Evolutionary conservation across 2,888 invertebrate genomes (phyloP).

Genomic region (Cheilosia variabilis): DNA sequence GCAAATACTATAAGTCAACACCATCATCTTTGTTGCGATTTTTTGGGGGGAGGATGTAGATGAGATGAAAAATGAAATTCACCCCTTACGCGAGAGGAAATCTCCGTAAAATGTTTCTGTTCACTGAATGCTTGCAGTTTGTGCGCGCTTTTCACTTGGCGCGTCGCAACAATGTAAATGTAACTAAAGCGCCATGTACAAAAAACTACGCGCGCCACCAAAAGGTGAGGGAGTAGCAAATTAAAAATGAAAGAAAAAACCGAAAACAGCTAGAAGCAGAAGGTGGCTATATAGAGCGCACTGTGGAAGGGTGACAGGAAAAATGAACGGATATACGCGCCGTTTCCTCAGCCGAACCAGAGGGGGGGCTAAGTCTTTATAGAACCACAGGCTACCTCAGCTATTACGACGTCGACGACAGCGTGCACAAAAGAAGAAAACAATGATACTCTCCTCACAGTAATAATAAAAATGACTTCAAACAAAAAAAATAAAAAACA

Average conservation of each 20-base stretch:
- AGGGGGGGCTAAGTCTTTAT: conserved; percentile 65
- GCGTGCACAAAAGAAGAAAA: conserved; percentile 72
- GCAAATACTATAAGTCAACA: conserved; percentile 75
- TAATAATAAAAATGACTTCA: conserved; percentile 78
- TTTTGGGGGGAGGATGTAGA: conserved; percentile 30
- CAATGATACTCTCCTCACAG: conserved; percentile 70
- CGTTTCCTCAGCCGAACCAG: conserved; percentile 54
- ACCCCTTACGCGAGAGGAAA: conserved; percentile 44
- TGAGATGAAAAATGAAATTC: conserved; percentile 58
- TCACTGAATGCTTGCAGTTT: conserved; percentile 66
- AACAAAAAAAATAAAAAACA: conserved; percentile 30
- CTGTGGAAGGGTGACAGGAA: conserved; percentile 68
- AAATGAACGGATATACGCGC: conserved; percentile 75
- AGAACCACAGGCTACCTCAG: conserved; percentile 70
- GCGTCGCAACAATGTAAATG: conserved; percentile 64
- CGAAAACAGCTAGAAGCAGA: conserved; percentile 4
- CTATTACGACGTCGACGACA: conserved; percentile 77
- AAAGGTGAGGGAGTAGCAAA: conserved; percentile 69
- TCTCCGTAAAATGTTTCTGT: conserved; percentile 37
- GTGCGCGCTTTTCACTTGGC: conserved; percentile 60
- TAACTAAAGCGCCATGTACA: conserved; percentile 43
- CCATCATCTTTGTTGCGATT: conserved; percentile 58
- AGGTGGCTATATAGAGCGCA: conserved; percentile 42
- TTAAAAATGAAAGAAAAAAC: conserved; percentile 28
- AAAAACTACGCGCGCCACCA: conserved; percentile 42